phyloP scores from a whole-genome alignment of 2,113 vertebrate species.

The Heterotilapia buettikoferi region DNA sequence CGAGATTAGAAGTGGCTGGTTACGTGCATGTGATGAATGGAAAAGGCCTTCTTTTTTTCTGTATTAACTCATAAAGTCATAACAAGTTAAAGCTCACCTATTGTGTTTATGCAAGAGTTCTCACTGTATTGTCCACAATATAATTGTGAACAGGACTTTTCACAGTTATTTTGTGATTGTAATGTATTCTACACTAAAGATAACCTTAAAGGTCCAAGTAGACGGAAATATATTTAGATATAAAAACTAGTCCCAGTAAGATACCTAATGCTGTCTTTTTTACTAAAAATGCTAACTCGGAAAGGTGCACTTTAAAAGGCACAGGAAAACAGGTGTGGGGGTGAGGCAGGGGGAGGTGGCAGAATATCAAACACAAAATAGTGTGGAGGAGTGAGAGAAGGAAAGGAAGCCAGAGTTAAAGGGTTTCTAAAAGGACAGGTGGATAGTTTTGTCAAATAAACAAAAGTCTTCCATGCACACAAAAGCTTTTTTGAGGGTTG shows the following conservation, averaged over 20 bases:
- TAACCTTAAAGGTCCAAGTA: not conserved
- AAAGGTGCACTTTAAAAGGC: not conserved
- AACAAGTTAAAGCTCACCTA: not conserved
- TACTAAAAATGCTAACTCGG: not conserved
- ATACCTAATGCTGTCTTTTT: not conserved
- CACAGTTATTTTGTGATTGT: not conserved
- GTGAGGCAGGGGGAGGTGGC: not conserved
- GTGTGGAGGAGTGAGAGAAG: not conserved
- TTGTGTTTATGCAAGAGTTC: not conserved
- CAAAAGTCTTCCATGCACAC: not conserved
- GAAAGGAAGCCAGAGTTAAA: accelerated
- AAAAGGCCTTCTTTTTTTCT: not conserved
- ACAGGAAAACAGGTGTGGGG: not conserved
- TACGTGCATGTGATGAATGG: not conserved
- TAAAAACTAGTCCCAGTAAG: not conserved
- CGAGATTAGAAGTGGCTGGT: not conserved
- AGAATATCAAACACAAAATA: not conserved
- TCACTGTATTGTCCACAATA: not conserved
- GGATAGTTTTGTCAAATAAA: not conserved
- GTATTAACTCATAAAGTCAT: not conserved
- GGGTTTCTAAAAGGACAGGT: not conserved
- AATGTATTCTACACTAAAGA: not conserved
- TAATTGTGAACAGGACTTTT: not conserved
- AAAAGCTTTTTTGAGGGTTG: not conserved
- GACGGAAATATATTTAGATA: not conserved